A percentile compares a stretch with the other conserved stretches of the same genome.
These are phyloP conservation scores for Tenrec ecaudatus DNA, from an alignment of 2,113 vertebrate species.

Conservation along the genomic window DNA sequence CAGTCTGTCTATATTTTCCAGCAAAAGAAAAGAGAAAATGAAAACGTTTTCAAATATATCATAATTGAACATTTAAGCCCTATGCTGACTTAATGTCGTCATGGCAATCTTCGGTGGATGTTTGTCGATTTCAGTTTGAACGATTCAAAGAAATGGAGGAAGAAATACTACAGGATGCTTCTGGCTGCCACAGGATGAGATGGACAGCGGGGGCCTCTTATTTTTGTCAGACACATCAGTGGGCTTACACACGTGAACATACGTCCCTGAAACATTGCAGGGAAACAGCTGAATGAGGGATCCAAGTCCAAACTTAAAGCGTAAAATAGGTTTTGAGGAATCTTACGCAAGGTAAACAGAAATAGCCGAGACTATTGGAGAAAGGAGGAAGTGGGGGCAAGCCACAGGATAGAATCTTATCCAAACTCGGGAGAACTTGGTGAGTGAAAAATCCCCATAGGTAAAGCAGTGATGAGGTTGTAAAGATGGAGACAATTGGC, in stretches of 20 bases:
- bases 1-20: not conserved
- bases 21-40: not conserved
- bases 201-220: not conserved
- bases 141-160: not conserved
- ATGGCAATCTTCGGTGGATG: not conserved
- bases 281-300: not conserved
- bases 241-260: not conserved
- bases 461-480: not conserved
- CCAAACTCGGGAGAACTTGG: fast-evolving
- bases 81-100: not conserved
- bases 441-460: not conserved
- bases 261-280: not conserved
- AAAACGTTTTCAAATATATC: not conserved
- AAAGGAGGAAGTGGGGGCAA: not conserved
- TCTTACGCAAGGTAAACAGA: not conserved
- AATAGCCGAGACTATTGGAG: not conserved
- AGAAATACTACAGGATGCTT: not conserved
- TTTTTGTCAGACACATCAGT: not conserved
- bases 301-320: not conserved
- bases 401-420: fast-evolving
- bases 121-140: not conserved
- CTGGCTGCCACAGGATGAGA: not conserved
- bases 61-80: not conserved
- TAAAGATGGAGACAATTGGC: not conserved
- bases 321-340: not conserved